phyloP scores from a whole-genome alignment of 1,140 invertebrate genomes.

The Ceratoteleas bidentatus region DNA sequence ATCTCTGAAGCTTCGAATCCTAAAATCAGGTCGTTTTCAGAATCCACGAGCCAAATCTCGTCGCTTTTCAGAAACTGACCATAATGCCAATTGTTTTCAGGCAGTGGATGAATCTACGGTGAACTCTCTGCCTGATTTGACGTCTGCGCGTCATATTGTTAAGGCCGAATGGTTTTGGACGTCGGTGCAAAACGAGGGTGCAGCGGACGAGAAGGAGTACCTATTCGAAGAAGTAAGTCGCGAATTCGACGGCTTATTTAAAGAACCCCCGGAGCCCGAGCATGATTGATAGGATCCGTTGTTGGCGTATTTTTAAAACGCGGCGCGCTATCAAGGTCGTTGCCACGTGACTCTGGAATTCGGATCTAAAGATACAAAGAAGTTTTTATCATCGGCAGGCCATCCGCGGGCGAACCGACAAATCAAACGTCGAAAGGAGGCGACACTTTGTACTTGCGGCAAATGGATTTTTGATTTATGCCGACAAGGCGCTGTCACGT shows the following conservation, averaged over 20 bases:
- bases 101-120: conserved; percentile 91
- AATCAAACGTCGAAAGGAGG: too few species aligned
- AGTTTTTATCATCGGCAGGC: too few species aligned
- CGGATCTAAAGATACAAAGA: conserved; percentile 23
- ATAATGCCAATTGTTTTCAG: conserved; percentile 77
- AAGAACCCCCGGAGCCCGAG: conserved; percentile 12
- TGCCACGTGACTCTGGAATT: conserved; percentile 16
- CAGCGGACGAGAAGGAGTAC: conserved; percentile 94
- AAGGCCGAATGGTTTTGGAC: conserved; percentile 99
- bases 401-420: too few species aligned
- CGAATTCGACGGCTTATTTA: conserved; percentile 29
- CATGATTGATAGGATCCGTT: conserved; percentile 30
- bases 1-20: background rate
- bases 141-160: conserved; percentile 85
- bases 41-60: background rate
- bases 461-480: too few species aligned
- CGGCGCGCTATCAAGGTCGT: conserved; percentile 28
- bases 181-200: conserved; percentile 96
- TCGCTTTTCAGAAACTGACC: background rate
- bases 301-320: conserved; percentile 32
- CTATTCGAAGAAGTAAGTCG: conserved; percentile 88
- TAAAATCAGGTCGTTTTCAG: background rate
- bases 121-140: conserved; percentile 84
- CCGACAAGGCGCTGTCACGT: too few species aligned
- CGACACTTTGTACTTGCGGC: too few species aligned